Conservation (phyloP, 2,797 vertebrate genomes). For the Eospalax fontanierii region DNA sequence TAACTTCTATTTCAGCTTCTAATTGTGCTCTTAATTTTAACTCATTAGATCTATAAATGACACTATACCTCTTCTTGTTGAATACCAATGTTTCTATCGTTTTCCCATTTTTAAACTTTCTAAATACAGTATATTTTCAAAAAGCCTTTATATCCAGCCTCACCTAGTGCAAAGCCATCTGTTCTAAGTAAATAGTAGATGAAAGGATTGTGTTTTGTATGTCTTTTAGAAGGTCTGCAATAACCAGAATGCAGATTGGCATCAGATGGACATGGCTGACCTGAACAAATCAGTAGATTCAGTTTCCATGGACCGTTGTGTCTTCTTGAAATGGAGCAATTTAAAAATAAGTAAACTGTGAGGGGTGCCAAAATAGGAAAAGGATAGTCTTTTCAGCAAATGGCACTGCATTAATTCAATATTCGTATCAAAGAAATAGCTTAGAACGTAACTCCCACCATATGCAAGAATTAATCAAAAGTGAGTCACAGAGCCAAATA, state of each 20-base stretch:
- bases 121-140: background rate
- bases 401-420: background rate
- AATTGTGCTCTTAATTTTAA: background rate
- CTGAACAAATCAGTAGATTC: background rate
- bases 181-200: background rate
- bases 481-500: background rate
- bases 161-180: background rate
- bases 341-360: slow-evolving; percentile 27
- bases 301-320: background rate
- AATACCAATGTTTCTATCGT: background rate
- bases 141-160: background rate
- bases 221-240: background rate
- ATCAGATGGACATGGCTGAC: background rate
- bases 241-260: background rate
- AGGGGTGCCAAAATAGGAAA: background rate
- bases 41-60: background rate
- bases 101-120: background rate
- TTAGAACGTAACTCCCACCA: background rate
- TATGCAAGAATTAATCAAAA: background rate
- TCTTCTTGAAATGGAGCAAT: background rate
- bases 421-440: slow-evolving; percentile 4
- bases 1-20: background rate
- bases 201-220: rapidly evolving
- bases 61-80: background rate
- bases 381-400: slow-evolving; percentile 26